These are phyloP conservation scores for Paratilapia polleni DNA, from an alignment of 2,113 vertebrate species.

Conservation along the genomic window DNA sequence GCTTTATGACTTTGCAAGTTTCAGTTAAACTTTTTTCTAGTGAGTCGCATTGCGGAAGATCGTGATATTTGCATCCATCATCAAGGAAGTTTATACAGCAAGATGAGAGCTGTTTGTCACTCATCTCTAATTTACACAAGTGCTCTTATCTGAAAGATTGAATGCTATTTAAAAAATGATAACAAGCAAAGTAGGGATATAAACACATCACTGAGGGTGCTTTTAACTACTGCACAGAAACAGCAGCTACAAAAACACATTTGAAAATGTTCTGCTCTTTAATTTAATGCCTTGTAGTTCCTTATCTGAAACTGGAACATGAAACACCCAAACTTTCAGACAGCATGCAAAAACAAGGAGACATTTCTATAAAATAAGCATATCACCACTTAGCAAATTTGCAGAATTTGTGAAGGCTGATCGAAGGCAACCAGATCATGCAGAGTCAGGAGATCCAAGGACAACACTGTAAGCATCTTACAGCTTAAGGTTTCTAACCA, in stretches of 20 bases:
- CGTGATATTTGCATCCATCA: conserved; percentile 18
- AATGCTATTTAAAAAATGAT: neutral
- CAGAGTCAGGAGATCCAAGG: neutral
- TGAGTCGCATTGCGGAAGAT: conserved; percentile 10
- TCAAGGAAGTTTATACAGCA: neutral
- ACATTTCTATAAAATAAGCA: neutral
- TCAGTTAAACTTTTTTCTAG: neutral
- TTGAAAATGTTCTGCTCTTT: neutral
- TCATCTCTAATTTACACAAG: neutral
- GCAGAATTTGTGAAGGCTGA: neutral
- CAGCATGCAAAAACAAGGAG: neutral
- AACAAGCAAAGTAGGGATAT: neutral
- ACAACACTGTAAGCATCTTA: neutral
- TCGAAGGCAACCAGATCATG: too few species aligned
- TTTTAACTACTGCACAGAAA: neutral
- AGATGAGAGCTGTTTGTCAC: neutral
- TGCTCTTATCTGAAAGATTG: neutral
- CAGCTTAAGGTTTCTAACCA: neutral
- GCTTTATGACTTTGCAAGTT: neutral
- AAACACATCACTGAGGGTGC: neutral
- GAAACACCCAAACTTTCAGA: neutral
- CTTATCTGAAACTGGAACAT: neutral
- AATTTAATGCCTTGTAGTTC: too few species aligned
- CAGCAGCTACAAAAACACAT: neutral
- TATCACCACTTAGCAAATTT: neutral